Conservation (phyloP, 2,797 vertebrate species). For the Danio choprae region DNA sequence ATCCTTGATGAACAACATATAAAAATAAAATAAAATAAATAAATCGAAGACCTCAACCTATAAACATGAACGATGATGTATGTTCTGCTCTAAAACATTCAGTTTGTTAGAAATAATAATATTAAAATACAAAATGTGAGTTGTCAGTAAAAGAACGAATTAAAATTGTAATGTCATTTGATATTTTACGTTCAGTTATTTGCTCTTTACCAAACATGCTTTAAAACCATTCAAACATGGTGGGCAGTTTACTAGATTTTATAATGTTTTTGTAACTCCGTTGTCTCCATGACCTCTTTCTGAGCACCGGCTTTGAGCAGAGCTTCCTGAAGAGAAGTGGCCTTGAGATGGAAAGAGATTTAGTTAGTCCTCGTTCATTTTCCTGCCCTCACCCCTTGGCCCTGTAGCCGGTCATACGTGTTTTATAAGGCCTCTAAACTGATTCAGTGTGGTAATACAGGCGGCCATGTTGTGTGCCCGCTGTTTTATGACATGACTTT, state of each 20-base stretch:
- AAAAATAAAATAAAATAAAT: background rate
- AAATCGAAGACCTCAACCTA: background rate
- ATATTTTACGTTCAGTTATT: background rate
- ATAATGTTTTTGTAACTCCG: no score
- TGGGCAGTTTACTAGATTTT: background rate
- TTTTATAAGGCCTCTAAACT: conserved; percentile 28
- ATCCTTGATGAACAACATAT: background rate
- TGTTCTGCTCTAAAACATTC: background rate
- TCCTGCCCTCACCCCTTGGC: background rate
- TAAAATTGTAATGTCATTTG: background rate
- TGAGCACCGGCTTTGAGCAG: background rate
- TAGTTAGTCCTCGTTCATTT: conserved; percentile 12
- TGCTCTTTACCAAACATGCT: background rate
- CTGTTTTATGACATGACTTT: conserved; percentile 35
- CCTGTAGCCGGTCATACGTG: conserved; percentile 1
- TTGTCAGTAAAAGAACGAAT: background rate
- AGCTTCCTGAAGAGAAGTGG: background rate
- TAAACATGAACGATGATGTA: no score
- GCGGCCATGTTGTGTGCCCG: conserved; percentile 9
- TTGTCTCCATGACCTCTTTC: conserved; percentile 8
- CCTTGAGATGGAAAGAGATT: conserved; percentile 14
- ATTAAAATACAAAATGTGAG: background rate
- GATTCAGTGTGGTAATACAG: conserved; percentile 15
- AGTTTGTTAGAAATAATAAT: no score
- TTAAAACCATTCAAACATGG: background rate